A percentile compares a stretch with the other conserved stretches of the same genome.
These are phyloP conservation scores for Ctenoplectra terminalis DNA, from an alignment of 1,140 invertebrate genomes.

Conservation along the genomic window DNA sequence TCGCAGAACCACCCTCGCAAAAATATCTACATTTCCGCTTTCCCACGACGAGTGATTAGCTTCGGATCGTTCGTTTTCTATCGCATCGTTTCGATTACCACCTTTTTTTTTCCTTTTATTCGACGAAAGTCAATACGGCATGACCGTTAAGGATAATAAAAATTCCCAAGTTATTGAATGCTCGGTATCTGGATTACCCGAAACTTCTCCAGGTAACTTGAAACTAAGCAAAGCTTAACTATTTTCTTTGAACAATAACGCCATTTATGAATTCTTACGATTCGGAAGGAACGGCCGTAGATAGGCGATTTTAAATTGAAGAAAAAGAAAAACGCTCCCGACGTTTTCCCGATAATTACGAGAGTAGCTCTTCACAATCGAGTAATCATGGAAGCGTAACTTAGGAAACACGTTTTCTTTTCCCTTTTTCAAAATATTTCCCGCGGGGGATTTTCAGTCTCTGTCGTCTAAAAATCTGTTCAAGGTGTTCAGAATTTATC, in stretches of 20 bases:
- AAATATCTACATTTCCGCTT: constrained; percentile 22
- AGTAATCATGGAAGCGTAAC: neutral
- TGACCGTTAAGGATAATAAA: neutral
- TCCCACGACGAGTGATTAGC: constrained; percentile 27
- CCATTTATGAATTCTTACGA: neutral
- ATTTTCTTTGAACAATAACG: neutral
- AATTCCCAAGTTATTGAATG: constrained; percentile 12
- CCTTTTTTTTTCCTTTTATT: too few species aligned
- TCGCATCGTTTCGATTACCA: neutral
- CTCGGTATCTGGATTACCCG: neutral
- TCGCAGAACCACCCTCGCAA: neutral
- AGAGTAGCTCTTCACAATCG: neutral
- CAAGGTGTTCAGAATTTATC: constrained; percentile 36
- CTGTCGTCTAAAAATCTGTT: neutral
- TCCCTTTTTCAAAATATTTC: neutral
- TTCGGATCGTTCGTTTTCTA: neutral
- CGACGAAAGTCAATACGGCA: too few species aligned
- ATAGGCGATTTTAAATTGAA: neutral
- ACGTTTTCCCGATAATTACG: neutral
- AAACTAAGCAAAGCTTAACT: neutral
- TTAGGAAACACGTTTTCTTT: neutral
- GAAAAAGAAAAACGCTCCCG: neutral
- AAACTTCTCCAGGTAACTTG: neutral
- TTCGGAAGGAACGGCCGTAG: neutral
- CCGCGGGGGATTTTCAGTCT: neutral